Evolutionary conservation across 2,113 vertebrate species (phyloP).

Genomic region (Promerops cafer): DNA sequence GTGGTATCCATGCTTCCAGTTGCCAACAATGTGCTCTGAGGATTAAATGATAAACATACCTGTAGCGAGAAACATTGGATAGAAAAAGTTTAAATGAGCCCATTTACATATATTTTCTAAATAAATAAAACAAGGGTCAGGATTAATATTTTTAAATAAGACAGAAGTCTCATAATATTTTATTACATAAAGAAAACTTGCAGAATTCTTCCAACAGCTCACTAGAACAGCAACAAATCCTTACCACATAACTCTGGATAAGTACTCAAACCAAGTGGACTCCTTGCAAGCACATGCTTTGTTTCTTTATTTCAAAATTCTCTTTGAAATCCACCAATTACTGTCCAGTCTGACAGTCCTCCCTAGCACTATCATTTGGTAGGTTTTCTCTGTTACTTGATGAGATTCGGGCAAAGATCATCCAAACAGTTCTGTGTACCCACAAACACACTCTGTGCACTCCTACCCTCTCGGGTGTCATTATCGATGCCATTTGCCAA

Average conservation of each 20-base stretch:
- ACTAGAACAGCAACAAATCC: neutral
- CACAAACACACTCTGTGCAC: neutral
- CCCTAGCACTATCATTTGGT: neutral
- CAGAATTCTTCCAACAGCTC: neutral
- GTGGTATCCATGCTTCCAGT: constrained; percentile 93
- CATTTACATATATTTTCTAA: neutral
- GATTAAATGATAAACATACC: constrained; percentile 94
- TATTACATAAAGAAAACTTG: neutral
- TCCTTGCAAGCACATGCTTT: neutral
- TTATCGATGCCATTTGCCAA: neutral
- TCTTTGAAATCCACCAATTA: neutral
- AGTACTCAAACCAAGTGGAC: neutral
- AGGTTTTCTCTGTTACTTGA: neutral
- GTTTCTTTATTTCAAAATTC: neutral
- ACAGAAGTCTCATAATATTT: neutral
- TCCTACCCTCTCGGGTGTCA: neutral
- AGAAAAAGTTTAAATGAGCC: neutral
- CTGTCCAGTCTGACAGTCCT: neutral
- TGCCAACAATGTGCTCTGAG: constrained; percentile 89
- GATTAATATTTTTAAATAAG: neutral
- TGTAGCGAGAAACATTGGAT: constrained; percentile 44
- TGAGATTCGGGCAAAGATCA: neutral
- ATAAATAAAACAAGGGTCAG: neutral
- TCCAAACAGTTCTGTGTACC: neutral
- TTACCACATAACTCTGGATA: neutral